These are phyloP conservation scores for Dendrolimus kikuchii DNA, from an alignment of 1,140 invertebrate species.

Conservation along the genomic window DNA sequence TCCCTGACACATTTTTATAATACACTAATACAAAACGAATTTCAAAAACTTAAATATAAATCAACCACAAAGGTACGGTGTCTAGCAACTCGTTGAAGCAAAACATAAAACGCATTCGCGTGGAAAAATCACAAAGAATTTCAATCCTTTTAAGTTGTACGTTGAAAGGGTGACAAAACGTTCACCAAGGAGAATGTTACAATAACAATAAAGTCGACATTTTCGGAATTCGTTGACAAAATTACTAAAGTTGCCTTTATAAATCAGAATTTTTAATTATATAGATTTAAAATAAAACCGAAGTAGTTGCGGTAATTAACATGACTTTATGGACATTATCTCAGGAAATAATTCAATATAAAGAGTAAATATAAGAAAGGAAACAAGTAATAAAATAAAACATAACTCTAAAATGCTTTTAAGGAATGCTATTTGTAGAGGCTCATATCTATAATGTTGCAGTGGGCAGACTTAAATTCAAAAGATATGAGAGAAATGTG, in stretches of 20 bases:
- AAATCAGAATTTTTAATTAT: not conserved
- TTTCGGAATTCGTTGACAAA: slow-evolving; percentile 6
- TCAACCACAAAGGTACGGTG: slow-evolving; percentile 34
- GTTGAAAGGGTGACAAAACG: slow-evolving; percentile 42
- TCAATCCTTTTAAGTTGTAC: slow-evolving; percentile 22
- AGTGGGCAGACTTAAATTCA: slow-evolving; percentile 54
- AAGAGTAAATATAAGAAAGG: too few species aligned
- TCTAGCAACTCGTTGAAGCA: slow-evolving; percentile 38
- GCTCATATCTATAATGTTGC: slow-evolving; percentile 19
- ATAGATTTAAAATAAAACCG: too few species aligned
- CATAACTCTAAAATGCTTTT: too few species aligned
- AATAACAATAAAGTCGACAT: slow-evolving; percentile 30
- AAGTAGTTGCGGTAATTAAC: too few species aligned
- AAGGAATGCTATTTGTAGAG: too few species aligned
- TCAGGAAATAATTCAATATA: too few species aligned
- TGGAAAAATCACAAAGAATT: slow-evolving; percentile 49
- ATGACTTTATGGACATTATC: too few species aligned
- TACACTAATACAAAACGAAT: slow-evolving; percentile 21
- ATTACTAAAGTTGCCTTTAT: slow-evolving; percentile 1
- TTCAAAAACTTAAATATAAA: slow-evolving; percentile 37
- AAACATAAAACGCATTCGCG: slow-evolving; percentile 41
- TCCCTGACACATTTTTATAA: slow-evolving; percentile 16
- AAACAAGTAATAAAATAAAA: too few species aligned
- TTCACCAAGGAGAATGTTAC: slow-evolving; percentile 16
- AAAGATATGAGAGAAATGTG: slow-evolving; percentile 63